Conservation (phyloP, 2,888 invertebrate species). For the Apodemia mormo region DNA sequence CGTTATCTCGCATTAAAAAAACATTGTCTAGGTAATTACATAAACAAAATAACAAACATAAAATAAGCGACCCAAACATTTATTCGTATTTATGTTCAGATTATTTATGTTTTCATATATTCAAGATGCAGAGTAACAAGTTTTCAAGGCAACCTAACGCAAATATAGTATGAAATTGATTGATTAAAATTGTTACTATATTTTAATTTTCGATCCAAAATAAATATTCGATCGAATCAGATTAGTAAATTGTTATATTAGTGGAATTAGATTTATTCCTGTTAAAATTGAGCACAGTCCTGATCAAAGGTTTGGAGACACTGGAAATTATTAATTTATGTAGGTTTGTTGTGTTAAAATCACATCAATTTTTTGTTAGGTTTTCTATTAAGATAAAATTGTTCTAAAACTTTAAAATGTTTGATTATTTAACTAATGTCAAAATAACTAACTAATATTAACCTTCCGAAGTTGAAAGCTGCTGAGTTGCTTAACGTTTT, state of each 20-base stretch:
- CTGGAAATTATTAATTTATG: too few relatives aligned
- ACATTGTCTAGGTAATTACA: slow-evolving; percentile 41
- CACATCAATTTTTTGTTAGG: too few relatives aligned
- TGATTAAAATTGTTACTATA: not conserved
- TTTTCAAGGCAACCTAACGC: not conserved
- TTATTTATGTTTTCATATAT: not conserved
- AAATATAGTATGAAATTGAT: not conserved
- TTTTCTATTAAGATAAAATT: too few relatives aligned
- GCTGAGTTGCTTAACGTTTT: slow-evolving; percentile 84
- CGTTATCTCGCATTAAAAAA: slow-evolving; percentile 56
- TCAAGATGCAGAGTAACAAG: not conserved
- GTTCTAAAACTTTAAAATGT: too few relatives aligned
- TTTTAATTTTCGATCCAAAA: not conserved
- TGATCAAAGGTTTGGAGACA: too few relatives aligned
- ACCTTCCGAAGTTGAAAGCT: slow-evolving; percentile 73
- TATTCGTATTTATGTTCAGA: not conserved
- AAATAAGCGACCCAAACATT: not conserved
- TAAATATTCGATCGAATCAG: too few relatives aligned
- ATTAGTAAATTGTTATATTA: too few relatives aligned
- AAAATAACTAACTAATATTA: slow-evolving; percentile 29
- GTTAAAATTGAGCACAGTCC: too few relatives aligned
- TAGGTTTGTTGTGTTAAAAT: too few relatives aligned
- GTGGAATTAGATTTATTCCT: too few relatives aligned
- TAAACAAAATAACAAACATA: slow-evolving; percentile 41
- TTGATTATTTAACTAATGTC: too few relatives aligned